Base-by-base conservation (phyloP, 2,888 invertebrate genomes). In the Cremastinae sp. region DNA sequence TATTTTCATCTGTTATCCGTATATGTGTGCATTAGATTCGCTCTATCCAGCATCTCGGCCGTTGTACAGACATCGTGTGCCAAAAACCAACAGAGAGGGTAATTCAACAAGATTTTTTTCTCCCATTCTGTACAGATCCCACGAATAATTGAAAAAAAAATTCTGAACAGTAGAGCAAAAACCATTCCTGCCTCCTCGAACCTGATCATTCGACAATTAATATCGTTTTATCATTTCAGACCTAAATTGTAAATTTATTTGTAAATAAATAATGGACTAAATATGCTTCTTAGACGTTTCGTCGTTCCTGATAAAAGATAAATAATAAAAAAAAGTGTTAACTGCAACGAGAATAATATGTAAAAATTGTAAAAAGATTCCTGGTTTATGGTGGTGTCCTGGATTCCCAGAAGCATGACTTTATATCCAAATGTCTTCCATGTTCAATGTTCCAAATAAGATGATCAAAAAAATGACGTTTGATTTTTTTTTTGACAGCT, bases 401-500 rank as follows among this genome's bases (percentile, higher is more conserved):
- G 41, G 5, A 28, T 28, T 28, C 5, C 28, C 5, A 28, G 5
- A 28, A 28, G 28, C 28, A 28, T 28, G 28, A 5, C 28, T 28
- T 28, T n/a, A n/a, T n/a, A n/a, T 4, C 10, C 41, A 5, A 9
- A 9, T n/a, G 12, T 9, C 8, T 9, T 41, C 4, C 8, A 12
- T n/a, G 34, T 16, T 10, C 7, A 7, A 0, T 18, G n/a, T 54
- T 34, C 0, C 2, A 20, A n/a, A 1, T 64, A 4, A 10, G 59
- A 8, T 74, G 10, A 58, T 71, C n/a, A 28, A 28, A 28, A 5
- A 28, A 28, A 28, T 28, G 5, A 28, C 5, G 2, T 28, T 28
- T 2, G 5, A 28, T 28, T 3, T 28, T 28, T 2, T n/a, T n/a
- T 28, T 28, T 28, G 2, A 88, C 91, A 99, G 99, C 99, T 62